Conservation (phyloP, 2,888 invertebrate species). For the Drosophila lutescens region DNA sequence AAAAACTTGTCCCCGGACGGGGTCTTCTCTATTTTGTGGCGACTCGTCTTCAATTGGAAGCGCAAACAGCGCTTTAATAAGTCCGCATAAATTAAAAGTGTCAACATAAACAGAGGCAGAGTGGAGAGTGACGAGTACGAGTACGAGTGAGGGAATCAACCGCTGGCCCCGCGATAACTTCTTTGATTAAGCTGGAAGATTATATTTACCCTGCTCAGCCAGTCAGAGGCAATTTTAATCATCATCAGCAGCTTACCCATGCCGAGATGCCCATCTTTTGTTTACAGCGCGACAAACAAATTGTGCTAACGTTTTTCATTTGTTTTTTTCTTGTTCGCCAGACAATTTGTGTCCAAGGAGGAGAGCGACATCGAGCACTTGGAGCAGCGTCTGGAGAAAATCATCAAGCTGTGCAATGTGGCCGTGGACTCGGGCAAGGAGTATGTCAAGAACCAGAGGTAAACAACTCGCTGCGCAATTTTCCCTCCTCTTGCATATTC, state of each 20-base stretch:
- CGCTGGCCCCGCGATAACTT: constrained; percentile 17
- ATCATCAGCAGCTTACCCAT: constrained; percentile 24
- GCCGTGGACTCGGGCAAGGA: constrained; percentile 97
- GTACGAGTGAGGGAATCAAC: not conserved
- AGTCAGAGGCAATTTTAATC: constrained; percentile 50
- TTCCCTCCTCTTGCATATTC: constrained; percentile 23
- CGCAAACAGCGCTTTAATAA: constrained; percentile 58
- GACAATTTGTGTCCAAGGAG: constrained; percentile 93
- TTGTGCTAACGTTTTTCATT: constrained; percentile 55
- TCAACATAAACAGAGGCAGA: constrained; percentile 61
- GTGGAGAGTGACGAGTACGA: constrained; percentile 23
- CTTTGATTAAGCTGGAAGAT: constrained; percentile 50
- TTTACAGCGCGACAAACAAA: constrained; percentile 39
- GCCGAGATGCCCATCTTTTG: constrained; percentile 29
- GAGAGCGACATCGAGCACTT: constrained; percentile 94
- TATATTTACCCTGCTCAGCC: constrained; percentile 42
- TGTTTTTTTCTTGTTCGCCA: constrained; percentile 82
- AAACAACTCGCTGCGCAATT: constrained; percentile 49
- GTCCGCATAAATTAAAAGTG: constrained; percentile 62
- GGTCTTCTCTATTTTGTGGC: constrained; percentile 11
- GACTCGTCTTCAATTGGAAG: constrained; percentile 50
- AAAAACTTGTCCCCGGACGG: constrained; percentile 23
- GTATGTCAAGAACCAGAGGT: constrained; percentile 97
- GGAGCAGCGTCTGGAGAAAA: constrained; percentile 95
- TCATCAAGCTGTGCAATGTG: constrained; percentile 93